phyloP scores from a whole-genome alignment of 1,140 invertebrate species.

The Schlechtendalia chinensis region DNA sequence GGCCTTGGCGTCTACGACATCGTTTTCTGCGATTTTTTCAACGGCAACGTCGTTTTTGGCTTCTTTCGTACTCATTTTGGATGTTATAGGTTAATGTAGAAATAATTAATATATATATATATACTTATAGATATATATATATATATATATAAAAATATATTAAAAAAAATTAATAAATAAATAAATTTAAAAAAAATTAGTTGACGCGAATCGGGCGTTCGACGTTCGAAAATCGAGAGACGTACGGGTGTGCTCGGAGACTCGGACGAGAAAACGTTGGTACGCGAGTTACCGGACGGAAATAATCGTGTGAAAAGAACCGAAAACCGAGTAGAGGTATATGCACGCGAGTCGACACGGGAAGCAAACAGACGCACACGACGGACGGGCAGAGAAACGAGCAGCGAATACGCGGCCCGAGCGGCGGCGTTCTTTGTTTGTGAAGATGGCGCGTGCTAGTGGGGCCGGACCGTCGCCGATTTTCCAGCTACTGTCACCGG shows the following conservation, averaged over 20 bases:
- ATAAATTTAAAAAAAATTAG: background rate
- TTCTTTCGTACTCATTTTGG: constrained; percentile 78
- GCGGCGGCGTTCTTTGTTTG: constrained; percentile 48
- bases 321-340: constrained; percentile 7
- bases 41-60: constrained; percentile 78
- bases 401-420: constrained; percentile 33
- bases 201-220: too few relatives aligned
- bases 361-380: constrained; percentile 35
- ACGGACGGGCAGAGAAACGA: constrained; percentile 34
- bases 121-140: too few relatives aligned
- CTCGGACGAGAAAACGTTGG: background rate
- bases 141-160: too few relatives aligned
- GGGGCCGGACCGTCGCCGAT: constrained; percentile 17
- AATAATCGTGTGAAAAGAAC: constrained; percentile 54
- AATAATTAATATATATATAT: background rate
- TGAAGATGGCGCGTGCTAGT: constrained; percentile 49
- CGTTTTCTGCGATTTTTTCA: constrained; percentile 75
- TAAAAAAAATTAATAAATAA: constrained; percentile 30
- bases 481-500: background rate
- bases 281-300: constrained; percentile 53
- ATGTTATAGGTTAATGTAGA: constrained; percentile 33
- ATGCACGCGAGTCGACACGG: constrained; percentile 41
- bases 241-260: background rate
- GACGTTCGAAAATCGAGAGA: background rate
- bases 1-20: constrained; percentile 68